These are phyloP conservation scores for Uria aalge DNA, from an alignment of 2,113 vertebrate species.

Conservation along the genomic window DNA sequence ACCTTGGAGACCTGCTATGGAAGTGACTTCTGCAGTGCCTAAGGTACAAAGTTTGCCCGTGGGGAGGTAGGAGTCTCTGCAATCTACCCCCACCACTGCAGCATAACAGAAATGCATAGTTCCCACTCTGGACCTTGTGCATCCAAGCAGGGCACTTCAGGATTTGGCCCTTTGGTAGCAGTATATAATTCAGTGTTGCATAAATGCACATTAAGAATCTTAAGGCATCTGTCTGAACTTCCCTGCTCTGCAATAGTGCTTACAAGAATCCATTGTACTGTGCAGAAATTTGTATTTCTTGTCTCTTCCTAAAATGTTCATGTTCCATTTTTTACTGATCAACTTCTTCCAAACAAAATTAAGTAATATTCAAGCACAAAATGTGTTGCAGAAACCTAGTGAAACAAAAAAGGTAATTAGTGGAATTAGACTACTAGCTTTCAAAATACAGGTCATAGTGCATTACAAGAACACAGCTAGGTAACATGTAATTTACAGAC, in stretches of 20 bases:
- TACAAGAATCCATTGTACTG: constrained; percentile 59
- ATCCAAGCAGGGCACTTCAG: constrained; percentile 66
- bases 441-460: neutral
- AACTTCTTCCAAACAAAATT: constrained; percentile 72
- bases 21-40: constrained; percentile 37
- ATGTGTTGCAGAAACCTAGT: constrained; percentile 72
- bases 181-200: constrained; percentile 64
- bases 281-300: constrained; percentile 64
- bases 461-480: neutral
- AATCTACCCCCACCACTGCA: neutral
- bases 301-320: constrained; percentile 65
- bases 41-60: neutral
- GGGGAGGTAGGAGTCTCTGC: constrained; percentile 21
- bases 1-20: constrained; percentile 2
- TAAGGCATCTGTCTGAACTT: constrained; percentile 78
- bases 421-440: neutral
- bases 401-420: constrained; percentile 25
- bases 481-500: neutral
- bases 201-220: constrained; percentile 71
- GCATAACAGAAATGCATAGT: constrained; percentile 67
- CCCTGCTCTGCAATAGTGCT: constrained; percentile 65
- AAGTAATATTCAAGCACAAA: constrained; percentile 72
- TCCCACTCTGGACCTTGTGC: constrained; percentile 60
- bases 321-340: constrained; percentile 47
- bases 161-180: constrained; percentile 66